Evolutionary conservation across 2,797 vertebrate species (phyloP), one percentile per base, ranked within the genome.

Genomic region (Notamacropus eugenii): DNA sequence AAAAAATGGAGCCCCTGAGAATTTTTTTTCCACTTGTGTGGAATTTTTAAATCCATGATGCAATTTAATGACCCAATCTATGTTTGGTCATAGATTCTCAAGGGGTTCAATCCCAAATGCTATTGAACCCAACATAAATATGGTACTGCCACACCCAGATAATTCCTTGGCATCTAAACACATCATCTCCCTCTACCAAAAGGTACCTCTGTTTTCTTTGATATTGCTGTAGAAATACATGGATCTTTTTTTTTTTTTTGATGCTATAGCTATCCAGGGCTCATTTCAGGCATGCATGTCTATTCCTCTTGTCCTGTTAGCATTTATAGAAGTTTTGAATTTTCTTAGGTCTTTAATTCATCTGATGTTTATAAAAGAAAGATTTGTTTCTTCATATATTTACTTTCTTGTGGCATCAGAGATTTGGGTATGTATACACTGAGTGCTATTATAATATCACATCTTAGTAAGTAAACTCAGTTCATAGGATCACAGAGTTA

Each of bases 201-300:
- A 97, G 96, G 87, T 95, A 96, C 93, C 27, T 90, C 29, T 91
- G 0, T 31, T 55, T 14, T 67, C 90, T 91, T 91, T 93, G 10
- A 92, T 87, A 91, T 11, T 93, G 31, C 82, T 94, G 55, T 54
- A 31, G 62, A 91, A 93, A 24, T 54, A 1, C 90, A 90, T 6
- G 56, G 62, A 40, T 91, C 22, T 94, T 28, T 59, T 93, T 52
- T 28, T 59, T 93, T 52, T 58, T 40, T 58, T 40, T 74, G n/a
- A 40, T 82, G 67, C 67, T 82, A 3, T 40, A 82, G 16, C n/a
- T 91, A n/a, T 67, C 93, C 58, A 34, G n/a, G 11, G 91, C 92
- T 74, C 4, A 54, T 74, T 59, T 54, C 1, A 94, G 54, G 6
- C 8, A 27, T 34, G 34, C 90, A 57, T 22, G 0, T 90, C 2